phyloP scores from a whole-genome alignment of 2,888 invertebrate species.

The Biston stratarius region DNA sequence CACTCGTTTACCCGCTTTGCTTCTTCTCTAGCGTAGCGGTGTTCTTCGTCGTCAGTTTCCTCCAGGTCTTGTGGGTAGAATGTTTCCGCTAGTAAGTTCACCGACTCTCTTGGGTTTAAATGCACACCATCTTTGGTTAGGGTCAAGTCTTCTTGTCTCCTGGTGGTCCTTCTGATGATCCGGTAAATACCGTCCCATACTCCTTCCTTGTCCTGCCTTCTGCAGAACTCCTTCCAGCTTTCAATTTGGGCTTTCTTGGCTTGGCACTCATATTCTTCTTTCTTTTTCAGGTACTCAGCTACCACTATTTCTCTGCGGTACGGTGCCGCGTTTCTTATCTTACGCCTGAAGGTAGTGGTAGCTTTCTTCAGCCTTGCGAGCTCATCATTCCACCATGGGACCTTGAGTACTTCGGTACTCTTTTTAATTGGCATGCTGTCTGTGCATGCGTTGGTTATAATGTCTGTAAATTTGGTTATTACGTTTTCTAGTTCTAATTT shows the following conservation, averaged over 20 bases:
- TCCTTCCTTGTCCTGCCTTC: background rate
- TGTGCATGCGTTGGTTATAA: background rate
- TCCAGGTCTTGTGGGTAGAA: slow-evolving; percentile 2
- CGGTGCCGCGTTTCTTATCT: background rate
- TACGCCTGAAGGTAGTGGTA: background rate
- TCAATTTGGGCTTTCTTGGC: background rate
- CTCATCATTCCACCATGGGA: background rate
- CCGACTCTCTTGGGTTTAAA: background rate
- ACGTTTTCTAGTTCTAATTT: background rate
- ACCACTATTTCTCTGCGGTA: background rate
- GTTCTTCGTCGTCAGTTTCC: background rate
- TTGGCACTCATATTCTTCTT: background rate
- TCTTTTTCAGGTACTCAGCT: background rate
- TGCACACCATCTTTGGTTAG: too few relatives aligned
- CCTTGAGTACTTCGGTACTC: background rate
- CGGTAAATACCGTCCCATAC: background rate
- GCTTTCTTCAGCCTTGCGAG: background rate
- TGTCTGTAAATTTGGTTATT: background rate
- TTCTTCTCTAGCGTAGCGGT: background rate
- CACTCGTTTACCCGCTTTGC: background rate
- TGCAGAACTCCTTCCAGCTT: background rate
- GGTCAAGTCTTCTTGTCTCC: too few relatives aligned
- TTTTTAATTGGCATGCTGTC: background rate
- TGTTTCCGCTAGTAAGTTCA: slow-evolving; percentile 1
- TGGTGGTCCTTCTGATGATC: background rate